Percentiles rank a stretch among this genome's conserved stretches.
phyloP scores from a whole-genome alignment of 1,140 invertebrate species.

The Teleogryllus occipitalis region DNA sequence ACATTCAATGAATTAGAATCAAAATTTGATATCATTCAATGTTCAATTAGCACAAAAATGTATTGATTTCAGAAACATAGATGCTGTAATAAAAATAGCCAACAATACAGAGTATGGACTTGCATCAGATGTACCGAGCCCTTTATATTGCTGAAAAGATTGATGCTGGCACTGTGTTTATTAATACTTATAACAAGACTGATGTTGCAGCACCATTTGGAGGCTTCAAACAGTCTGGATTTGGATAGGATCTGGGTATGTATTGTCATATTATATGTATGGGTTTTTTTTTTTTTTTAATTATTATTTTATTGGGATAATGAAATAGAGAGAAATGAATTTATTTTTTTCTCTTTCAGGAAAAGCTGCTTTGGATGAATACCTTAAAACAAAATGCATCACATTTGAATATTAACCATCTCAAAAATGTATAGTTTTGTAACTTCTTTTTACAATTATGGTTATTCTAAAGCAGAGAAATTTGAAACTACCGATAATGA shows the following conservation, averaged over 20 bases:
- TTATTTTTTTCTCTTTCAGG: slow-evolving; percentile 43
- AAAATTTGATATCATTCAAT: too few species aligned
- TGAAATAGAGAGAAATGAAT: not conserved
- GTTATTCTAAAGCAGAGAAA: too few species aligned
- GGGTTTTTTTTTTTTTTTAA: too few species aligned
- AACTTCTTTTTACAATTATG: too few species aligned
- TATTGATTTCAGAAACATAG: slow-evolving; percentile 57
- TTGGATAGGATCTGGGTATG: slow-evolving; percentile 73
- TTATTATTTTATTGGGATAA: not conserved
- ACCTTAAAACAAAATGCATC: slow-evolving; percentile 88
- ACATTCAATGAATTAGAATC: too few species aligned
- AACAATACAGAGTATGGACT: slow-evolving; percentile 89
- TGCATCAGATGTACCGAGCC: slow-evolving; percentile 83
- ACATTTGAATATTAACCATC: slow-evolving; percentile 78
- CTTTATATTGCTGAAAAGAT: slow-evolving; percentile 78
- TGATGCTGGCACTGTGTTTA: slow-evolving; percentile 89
- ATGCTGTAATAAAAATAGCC: slow-evolving; percentile 74
- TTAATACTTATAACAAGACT: slow-evolving; percentile 96
- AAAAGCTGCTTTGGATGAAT: slow-evolving; percentile 90
- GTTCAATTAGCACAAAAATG: too few species aligned
- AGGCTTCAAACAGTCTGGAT: slow-evolving; percentile 95
- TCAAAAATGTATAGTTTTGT: too few species aligned
- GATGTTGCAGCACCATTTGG: slow-evolving; percentile 96
- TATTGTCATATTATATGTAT: not conserved
- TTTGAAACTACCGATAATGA: too few species aligned